A percentile compares a stretch with the other conserved stretches of the same genome.
Evolutionary conservation across 2,888 invertebrate species (phyloP).

Genomic region (Campoletis raptor): DNA sequence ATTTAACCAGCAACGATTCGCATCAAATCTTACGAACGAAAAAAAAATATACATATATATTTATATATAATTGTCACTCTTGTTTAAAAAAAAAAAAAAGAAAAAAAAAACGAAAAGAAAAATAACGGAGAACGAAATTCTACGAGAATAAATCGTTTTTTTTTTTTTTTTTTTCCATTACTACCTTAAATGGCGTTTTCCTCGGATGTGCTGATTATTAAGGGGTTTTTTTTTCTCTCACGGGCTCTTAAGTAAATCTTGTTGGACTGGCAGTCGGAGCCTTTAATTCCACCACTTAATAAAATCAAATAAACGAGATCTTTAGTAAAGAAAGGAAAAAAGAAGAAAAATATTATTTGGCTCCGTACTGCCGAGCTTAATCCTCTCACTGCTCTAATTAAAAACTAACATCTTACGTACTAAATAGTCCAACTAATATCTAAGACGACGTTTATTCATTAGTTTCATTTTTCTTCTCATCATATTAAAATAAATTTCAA

Average conservation of each 20-base stretch:
- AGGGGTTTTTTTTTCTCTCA: slow-evolving; percentile 15
- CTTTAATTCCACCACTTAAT: slow-evolving; percentile 5
- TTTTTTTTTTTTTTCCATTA: slow-evolving; percentile 39
- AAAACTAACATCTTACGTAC: slow-evolving; percentile 69
- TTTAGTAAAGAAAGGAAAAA: slow-evolving; percentile 24
- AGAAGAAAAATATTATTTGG: slow-evolving; percentile 32
- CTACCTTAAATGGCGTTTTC: slow-evolving; percentile 21
- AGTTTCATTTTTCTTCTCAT: slow-evolving; percentile 22
- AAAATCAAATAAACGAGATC: slow-evolving; percentile 27
- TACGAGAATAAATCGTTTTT: slow-evolving; percentile 31
- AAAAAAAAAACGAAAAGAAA: background rate
- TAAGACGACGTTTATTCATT: slow-evolving; percentile 61
- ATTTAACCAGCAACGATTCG: slow-evolving; percentile 66
- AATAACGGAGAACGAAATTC: slow-evolving; percentile 36
- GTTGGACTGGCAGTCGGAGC: slow-evolving; percentile 55
- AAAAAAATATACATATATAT: slow-evolving; percentile 29
- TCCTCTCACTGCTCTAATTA: slow-evolving; percentile 50
- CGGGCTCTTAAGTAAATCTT: slow-evolving; percentile 62
- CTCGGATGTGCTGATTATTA: slow-evolving; percentile 36
- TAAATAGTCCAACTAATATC: slow-evolving; percentile 60
- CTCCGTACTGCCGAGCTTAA: slow-evolving; percentile 35
- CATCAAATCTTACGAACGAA: slow-evolving; percentile 63
- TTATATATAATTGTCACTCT: slow-evolving; percentile 63
- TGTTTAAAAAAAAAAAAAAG: slow-evolving; percentile 57
- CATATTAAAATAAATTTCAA: slow-evolving; percentile 79